A percentile compares a stretch with the other conserved stretches of the same genome.
Evolutionary conservation across 2,888 invertebrate species (phyloP).

Genomic region (Blastobasis adustella): DNA sequence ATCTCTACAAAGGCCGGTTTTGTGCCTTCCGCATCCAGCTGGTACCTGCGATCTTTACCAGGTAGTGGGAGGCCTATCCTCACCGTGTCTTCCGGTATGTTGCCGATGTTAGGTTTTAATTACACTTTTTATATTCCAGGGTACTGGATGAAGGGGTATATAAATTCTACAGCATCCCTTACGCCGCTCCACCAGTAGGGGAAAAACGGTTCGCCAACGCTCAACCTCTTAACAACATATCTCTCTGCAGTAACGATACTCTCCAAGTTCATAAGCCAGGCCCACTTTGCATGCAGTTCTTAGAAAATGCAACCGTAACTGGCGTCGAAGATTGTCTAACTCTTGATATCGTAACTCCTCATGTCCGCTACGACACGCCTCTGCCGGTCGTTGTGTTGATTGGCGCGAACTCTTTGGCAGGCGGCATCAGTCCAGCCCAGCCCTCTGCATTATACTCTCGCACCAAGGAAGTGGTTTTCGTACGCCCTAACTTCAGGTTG

Average conservation of each 20-base stretch:
- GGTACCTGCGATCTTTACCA: no score
- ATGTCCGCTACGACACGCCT: conserved; percentile 84
- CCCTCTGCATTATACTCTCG: conserved; percentile 86
- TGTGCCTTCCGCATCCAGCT: no score
- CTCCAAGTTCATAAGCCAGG: conserved; percentile 79
- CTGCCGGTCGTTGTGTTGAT: conserved; percentile 89
- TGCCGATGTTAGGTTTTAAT: no score
- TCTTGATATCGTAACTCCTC: conserved; percentile 87
- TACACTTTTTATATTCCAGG: conserved; percentile 43
- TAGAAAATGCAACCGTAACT: conserved; percentile 77
- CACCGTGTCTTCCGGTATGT: no score
- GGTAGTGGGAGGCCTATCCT: no score
- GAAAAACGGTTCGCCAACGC: conserved; percentile 83
- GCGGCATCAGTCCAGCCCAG: conserved; percentile 82
- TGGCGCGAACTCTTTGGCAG: conserved; percentile 85
- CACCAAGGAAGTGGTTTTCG: conserved; percentile 87
- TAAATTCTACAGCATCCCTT: conserved; percentile 88
- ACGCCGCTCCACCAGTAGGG: conserved; percentile 82
- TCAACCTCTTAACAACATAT: conserved; percentile 77
- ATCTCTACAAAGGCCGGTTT: no score
- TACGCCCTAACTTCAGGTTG: conserved; percentile 89
- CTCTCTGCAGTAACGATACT: conserved; percentile 87
- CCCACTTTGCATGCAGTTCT: conserved; percentile 81
- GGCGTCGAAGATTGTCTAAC: conserved; percentile 89
- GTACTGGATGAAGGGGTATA: conserved; percentile 84